Conservation (phyloP, 2,113 vertebrate genomes). For the Girardinichthys multiradiatus region DNA sequence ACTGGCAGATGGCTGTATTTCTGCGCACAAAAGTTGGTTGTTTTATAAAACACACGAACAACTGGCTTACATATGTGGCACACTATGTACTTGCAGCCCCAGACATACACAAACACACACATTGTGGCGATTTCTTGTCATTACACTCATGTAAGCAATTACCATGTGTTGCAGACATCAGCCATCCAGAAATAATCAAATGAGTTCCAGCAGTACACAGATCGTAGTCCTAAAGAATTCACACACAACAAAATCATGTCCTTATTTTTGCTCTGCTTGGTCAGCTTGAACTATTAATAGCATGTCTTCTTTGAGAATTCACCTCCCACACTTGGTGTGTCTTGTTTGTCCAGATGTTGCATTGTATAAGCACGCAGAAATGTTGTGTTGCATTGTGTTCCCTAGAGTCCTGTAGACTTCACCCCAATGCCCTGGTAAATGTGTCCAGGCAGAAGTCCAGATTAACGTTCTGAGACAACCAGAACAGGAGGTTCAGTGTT, state of each 20-base stretch:
- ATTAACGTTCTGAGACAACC: conserved; percentile 42
- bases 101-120: conserved; percentile 8
- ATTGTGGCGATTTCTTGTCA: conserved; percentile 22
- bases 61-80: not conserved
- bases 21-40: not conserved
- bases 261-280: conserved; percentile 1
- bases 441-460: conserved; percentile 17
- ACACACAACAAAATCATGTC: conserved; percentile 7
- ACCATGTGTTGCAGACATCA: conserved; percentile 40
- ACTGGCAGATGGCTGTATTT: not conserved
- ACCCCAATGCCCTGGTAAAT: conserved; percentile 20
- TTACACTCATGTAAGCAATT: conserved; percentile 64
- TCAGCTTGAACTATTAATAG: conserved; percentile 11
- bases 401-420: conserved; percentile 4
- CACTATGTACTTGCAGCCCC: not conserved
- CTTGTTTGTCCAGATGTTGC: not conserved
- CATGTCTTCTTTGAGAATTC: not conserved
- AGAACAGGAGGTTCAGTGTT: conserved; percentile 30
- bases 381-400: conserved; percentile 6
- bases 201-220: conserved; percentile 22
- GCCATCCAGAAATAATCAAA: conserved; percentile 62
- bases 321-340: not conserved
- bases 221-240: conserved; percentile 24
- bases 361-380: not conserved
- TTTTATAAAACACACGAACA: not conserved